Percentiles rank a stretch among this genome's conserved stretches.
phyloP scores from a whole-genome alignment of 2,797 vertebrate species.

The Odontamblyopus rebecca region DNA sequence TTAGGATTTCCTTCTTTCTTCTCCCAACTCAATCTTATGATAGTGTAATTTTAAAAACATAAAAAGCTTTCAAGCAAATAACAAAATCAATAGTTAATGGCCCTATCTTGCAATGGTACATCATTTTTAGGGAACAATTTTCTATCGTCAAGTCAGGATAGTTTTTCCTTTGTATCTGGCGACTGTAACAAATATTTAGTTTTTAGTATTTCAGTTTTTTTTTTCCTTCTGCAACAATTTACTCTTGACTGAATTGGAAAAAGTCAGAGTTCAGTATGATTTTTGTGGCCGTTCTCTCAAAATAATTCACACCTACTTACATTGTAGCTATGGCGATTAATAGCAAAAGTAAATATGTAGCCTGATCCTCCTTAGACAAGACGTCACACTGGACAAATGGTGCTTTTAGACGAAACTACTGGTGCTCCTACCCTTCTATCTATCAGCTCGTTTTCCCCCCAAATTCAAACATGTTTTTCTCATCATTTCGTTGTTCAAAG shows the following conservation, averaged over 20 bases:
- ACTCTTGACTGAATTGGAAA: background rate
- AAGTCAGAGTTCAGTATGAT: background rate
- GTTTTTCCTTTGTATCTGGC: no score
- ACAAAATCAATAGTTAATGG: background rate
- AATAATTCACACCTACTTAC: background rate
- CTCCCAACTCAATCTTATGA: constrained; percentile 44
- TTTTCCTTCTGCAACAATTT: background rate
- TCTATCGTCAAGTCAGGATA: no score
- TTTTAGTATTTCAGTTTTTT: background rate
- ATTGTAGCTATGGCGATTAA: constrained; percentile 33
- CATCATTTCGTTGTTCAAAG: constrained; percentile 44
- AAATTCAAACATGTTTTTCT: background rate
- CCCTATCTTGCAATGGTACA: background rate
- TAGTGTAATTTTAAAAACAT: constrained; percentile 24
- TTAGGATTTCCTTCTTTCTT: constrained; percentile 16
- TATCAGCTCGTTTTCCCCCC: constrained; percentile 8
- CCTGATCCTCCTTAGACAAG: constrained; percentile 25
- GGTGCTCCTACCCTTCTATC: constrained; percentile 40
- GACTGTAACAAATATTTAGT: no score
- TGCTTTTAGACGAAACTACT: constrained; percentile 56
- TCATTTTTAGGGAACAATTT: no score
- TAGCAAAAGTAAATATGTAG: constrained; percentile 55
- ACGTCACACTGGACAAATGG: constrained; percentile 23
- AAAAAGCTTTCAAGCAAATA: background rate
- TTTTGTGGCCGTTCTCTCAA: background rate